Base-by-base conservation (phyloP, 2,888 invertebrate genomes). In the Drosophila parthenogenetica region DNA sequence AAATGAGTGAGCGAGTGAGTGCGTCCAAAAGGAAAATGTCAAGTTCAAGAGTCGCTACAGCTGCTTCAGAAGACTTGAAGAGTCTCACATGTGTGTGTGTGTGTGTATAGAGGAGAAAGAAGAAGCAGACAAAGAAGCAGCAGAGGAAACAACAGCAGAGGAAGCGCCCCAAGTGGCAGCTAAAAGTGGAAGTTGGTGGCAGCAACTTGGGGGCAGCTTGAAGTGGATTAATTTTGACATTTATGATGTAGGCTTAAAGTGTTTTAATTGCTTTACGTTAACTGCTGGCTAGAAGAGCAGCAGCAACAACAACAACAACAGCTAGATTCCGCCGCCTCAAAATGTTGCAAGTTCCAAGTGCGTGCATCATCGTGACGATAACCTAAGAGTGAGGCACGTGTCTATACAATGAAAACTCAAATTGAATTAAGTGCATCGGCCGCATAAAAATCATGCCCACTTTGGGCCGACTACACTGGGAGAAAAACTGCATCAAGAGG, bases 1-100 rank as follows among this genome's bases (percentile, higher is more conserved):
- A 22, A 14, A 63, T 29, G 35, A 43, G 43, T 16, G 7, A 19
- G 46, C 7, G 50, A 46, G 37, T 45, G 45, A 46, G 37, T 45
- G 45, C 58, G 29, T 66, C 68, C 67, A 69, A 58, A 71, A 67
- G 80, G 82, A 75, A 88, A 81, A 87, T 87, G 87, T 87, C 87
- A 87, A 87, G 87, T 87, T 87, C 88, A 87, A 84, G 87, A 87
- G 88, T 82, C 77, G 76, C 82, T 73, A 81, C 87, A 87, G 87
- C 88, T 87, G 87, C 78, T 71, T 49, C 62, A 67, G 69, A 51
- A 69, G 69, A 69, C 54, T 66, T 39, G 65, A 66, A 69, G 73
- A 67, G 70, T 51, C 77, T 62, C 60, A 59, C 46, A 45, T 65
- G 60, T 49, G 19, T 35, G 35, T 19, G 32, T 40, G 25, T 40